Base-by-base conservation (phyloP, 2,888 invertebrate genomes). In the Idaea straminata region DNA sequence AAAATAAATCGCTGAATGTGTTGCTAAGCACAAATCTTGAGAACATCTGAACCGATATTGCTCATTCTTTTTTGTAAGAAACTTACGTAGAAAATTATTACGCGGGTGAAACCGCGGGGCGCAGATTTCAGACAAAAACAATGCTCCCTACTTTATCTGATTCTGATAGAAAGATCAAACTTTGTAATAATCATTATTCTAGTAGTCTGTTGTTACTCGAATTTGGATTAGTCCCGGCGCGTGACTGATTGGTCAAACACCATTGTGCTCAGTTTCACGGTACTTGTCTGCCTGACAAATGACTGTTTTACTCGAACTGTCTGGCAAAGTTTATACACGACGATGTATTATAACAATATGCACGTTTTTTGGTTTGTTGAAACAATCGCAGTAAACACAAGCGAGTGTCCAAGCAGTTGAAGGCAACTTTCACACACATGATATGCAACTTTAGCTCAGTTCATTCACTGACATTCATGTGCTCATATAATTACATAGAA, bases 401-500 rank as follows among this genome's bases (percentile, higher is more conserved):
- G 65, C 65, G 57, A 63, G 63, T 66, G 69, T 68, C 68, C 68
- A 66, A 61, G 59, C 69, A 62, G 67, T 68, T 74, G 73, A 74
- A 76, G 70, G 72, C 74, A 75, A 78, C 77, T 76, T 80, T 80
- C 80, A 77, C 77, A 80, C 78, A 77, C 76, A 77, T 80, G 77
- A 73, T 75, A 75, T 77, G 76, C 79, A 72, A 80, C 76, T 79
- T 70, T 81, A 78, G 79, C 80, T 81, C 81, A 74, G 83, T 83
- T 81, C 82, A 81, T 84, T 84, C 83, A 78, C 83, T 83, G 83
- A 81, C 83, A 83, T 86, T 85, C 83, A 83, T 83, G 82, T 84
- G 81, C 84, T 83, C 79, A 80, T 83, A 87, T 84, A 88, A 89
- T 89, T 86, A 87, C 82, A 80, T 83, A 78, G 82, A 81, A 82